A percentile compares a stretch with the other conserved stretches of the same genome.
These are phyloP conservation scores for Ammodytes dubius DNA, from an alignment of 2,113 vertebrate species.

Conservation along the genomic window DNA sequence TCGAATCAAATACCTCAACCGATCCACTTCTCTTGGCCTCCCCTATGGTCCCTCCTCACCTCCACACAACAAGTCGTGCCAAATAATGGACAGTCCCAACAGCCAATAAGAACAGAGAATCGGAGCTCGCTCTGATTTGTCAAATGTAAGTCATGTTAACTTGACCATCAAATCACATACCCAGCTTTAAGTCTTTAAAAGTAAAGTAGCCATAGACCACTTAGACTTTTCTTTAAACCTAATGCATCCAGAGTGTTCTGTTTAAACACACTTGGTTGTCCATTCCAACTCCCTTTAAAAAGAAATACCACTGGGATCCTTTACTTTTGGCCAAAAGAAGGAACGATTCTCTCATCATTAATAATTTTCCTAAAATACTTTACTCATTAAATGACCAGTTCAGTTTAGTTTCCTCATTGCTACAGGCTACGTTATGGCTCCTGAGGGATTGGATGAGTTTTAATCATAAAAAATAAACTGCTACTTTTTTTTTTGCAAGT, in stretches of 20 bases:
- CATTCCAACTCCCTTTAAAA: background rate
- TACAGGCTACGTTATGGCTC: background rate
- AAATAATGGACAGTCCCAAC: no score
- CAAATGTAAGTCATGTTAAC: no score
- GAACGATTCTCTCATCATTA: conserved; percentile 33
- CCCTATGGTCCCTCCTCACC: no score
- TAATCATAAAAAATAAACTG: background rate
- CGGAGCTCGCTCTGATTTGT: no score
- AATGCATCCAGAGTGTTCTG: conserved; percentile 28
- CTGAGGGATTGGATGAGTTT: background rate
- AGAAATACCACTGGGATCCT: conserved; percentile 7
- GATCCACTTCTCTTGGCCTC: no score
- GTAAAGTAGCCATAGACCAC: conserved; percentile 37
- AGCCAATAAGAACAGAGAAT: no score
- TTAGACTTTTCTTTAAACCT: conserved; percentile 23
- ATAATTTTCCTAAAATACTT: conserved; percentile 16
- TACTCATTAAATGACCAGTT: conserved; percentile 40
- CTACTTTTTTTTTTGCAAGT: background rate
- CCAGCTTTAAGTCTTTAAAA: conserved; percentile 5
- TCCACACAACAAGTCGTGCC: no score
- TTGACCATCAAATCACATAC: no score
- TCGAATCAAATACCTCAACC: no score
- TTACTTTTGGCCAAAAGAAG: conserved; percentile 6
- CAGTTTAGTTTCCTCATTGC: background rate
- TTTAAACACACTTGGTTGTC: conserved; percentile 25